Base-by-base conservation (phyloP, 2,888 invertebrate genomes). In the Oscheius myriophilus region DNA sequence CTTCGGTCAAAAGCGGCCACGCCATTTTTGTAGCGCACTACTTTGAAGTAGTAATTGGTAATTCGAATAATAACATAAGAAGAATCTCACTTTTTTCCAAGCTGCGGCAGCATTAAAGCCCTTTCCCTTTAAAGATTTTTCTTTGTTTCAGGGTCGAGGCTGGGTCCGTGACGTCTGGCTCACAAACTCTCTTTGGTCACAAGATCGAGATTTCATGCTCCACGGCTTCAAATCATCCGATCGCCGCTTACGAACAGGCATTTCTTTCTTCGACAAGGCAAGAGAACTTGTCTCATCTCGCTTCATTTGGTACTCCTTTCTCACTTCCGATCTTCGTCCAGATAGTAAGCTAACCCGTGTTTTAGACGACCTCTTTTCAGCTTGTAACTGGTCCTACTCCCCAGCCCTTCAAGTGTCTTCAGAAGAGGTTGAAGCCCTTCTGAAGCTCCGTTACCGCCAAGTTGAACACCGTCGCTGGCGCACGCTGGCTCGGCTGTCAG, bases 101-200 rank as follows among this genome's bases (percentile, higher is more conserved):
- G n/a, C n/a, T n/a, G n/a, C n/a, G n/a, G n/a, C n/a, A n/a, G n/a
- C n/a, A n/a, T n/a, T n/a, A n/a, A n/a, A n/a, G n/a, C n/a, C n/a
- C n/a, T n/a, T n/a, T n/a, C n/a, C n/a, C n/a, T n/a, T n/a, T n/a
- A n/a, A n/a, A n/a, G n/a, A n/a, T n/a, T n/a, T n/a, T n/a, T n/a
- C n/a, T n/a, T n/a, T 33, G 9, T 16, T 69, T 41, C 55, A 78
- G 70, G 81, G 79, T n/a, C 63, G 64, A 3, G 82, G 73, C n/a
- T 83, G 83, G 83, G 73, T 80, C 4, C 64, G 83, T 25, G 83
- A 83, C 67, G 75, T 76, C 3, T 83, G 83, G 83, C 67, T 81
- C n/a, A 76, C 82, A 23, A 71, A 71, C 39, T 74, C 71, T 25
- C 51, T 67, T 55, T 84, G 81, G 76, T 70, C 55, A 49, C 72